phyloP scores from a whole-genome alignment of 2,113 vertebrate genomes.

The cattle (Bos taurus) region ARS-UCD2.0 NC_037330.1:76277501-76278000 shows the following conservation, averaged over 20 bases:
- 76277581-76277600: neutral
- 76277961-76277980: neutral
- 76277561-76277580: neutral
- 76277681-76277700: neutral
- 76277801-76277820: neutral
- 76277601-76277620: neutral
- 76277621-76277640: neutral
- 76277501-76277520: neutral
- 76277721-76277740: neutral
- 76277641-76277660: neutral
- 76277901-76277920: neutral
- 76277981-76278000: neutral
- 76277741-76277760: neutral
- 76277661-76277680: neutral
- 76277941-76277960: neutral
- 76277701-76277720: neutral
- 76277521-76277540: neutral
- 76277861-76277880: neutral
- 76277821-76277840: neutral
- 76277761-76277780: neutral
- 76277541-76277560: neutral
- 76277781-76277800: neutral
- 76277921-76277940: neutral
- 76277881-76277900: neutral
- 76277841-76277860: neutral